phyloP scores from a whole-genome alignment of 2,797 vertebrate genomes.

The Taenioides sp. region DNA sequence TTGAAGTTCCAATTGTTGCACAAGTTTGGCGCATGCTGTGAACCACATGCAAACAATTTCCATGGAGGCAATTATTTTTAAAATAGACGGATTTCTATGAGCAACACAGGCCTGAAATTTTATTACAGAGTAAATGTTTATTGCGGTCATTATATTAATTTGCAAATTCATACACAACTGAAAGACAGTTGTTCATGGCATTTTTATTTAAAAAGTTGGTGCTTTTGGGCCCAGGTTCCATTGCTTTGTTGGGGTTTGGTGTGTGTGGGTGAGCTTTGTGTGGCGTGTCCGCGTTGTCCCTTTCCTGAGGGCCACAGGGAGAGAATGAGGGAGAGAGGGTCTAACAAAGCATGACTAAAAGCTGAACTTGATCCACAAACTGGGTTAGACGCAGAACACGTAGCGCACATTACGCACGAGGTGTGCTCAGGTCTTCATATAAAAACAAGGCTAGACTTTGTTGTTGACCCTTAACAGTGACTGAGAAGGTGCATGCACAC shows the following conservation, averaged over 20 bases:
- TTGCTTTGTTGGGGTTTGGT: slow-evolving; percentile 1
- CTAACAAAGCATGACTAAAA: slow-evolving; percentile 73
- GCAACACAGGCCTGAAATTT: no score
- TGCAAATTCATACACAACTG: not conserved
- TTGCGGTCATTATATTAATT: not conserved
- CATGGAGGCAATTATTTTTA: not conserved
- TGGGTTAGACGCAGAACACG: slow-evolving; percentile 26
- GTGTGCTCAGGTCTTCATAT: slow-evolving; percentile 19
- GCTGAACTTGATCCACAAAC: slow-evolving; percentile 71
- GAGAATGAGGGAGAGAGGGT: slow-evolving; percentile 30
- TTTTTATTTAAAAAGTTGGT: not conserved
- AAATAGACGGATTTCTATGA: not conserved
- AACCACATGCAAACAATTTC: not conserved
- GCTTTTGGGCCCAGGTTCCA: not conserved
- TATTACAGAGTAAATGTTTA: not conserved
- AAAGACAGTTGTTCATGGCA: no score
- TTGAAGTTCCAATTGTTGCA: no score
- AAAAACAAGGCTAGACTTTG: slow-evolving; percentile 33
- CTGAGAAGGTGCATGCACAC: slow-evolving; percentile 25
- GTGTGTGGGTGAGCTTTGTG: slow-evolving; percentile 1
- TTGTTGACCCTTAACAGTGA: slow-evolving; percentile 34
- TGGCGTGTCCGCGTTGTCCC: slow-evolving; percentile 6
- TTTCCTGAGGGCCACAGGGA: slow-evolving; percentile 17
- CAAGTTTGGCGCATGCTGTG: not conserved
- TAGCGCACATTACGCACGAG: slow-evolving; percentile 5